Evolutionary conservation across 2,797 vertebrate species (phyloP).

Genomic region (Antennarius maculatus): DNA sequence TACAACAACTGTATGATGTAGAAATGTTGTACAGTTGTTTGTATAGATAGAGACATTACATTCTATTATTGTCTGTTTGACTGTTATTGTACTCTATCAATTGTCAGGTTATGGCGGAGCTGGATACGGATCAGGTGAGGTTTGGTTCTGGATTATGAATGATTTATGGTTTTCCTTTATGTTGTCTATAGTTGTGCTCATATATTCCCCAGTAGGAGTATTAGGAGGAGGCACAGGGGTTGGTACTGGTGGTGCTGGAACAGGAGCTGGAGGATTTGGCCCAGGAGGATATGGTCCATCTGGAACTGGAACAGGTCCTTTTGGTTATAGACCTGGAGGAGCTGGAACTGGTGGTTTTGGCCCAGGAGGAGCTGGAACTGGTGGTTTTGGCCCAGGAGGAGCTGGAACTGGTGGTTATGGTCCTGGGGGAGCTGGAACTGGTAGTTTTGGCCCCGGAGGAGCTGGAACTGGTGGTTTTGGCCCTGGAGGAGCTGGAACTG

Average conservation of each 20-base stretch:
- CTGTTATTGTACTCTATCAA: not conserved
- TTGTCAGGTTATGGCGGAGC: slow-evolving; percentile 54
- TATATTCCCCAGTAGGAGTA: slow-evolving; percentile 31
- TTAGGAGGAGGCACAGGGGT: slow-evolving; percentile 40
- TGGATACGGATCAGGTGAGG: slow-evolving; percentile 53
- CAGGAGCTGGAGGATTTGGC: not conserved
- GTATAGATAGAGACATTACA: not conserved
- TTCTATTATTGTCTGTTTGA: not conserved
- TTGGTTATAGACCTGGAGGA: slow-evolving; percentile 20
- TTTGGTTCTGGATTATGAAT: not conserved
- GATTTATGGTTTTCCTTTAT: not conserved
- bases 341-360: slow-evolving; percentile 3
- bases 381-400: not conserved
- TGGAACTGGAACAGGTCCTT: slow-evolving; percentile 3
- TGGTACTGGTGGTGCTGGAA: not conserved
- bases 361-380: slow-evolving; percentile 30
- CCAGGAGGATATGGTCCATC: not conserved
- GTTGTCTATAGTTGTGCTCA: not conserved
- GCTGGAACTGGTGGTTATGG: slow-evolving; percentile 3
- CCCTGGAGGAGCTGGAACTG: not conserved
- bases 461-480: slow-evolving; percentile 1
- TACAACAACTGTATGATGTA: too few species aligned
- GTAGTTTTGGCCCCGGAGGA: slow-evolving; percentile 21
- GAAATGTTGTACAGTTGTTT: not conserved
- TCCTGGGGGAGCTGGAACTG: slow-evolving; percentile 16